A percentile compares a stretch with the other conserved stretches of the same genome.
Evolutionary conservation across 2,888 invertebrate genomes (phyloP).

Genomic region (Danaus chrysippus): DNA sequence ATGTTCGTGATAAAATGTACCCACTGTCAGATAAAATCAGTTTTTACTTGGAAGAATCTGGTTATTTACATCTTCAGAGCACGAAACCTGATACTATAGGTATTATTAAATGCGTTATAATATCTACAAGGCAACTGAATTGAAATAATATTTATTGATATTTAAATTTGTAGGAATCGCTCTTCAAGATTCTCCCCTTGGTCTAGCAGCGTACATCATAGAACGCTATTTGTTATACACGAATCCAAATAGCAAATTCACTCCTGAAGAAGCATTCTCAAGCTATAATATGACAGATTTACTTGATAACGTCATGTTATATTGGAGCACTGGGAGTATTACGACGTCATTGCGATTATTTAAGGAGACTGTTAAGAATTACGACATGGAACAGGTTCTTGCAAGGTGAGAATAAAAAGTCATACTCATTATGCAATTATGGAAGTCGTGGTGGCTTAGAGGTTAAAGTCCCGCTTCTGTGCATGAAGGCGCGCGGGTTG

Average conservation of each 20-base stretch:
- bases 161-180: conserved; percentile 78
- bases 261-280: conserved; percentile 81
- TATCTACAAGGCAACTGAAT: neutral
- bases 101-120: conserved; percentile 40
- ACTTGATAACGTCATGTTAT: conserved; percentile 77
- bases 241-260: conserved; percentile 72
- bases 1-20: conserved; percentile 66
- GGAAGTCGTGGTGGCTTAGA: no score
- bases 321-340: conserved; percentile 73
- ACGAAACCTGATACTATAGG: conserved; percentile 92
- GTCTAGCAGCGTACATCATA: conserved; percentile 91
- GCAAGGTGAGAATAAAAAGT: conserved; percentile 46
- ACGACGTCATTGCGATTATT: conserved; percentile 78
- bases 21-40: conserved; percentile 61
- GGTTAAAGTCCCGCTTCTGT: no score
- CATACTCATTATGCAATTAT: no score
- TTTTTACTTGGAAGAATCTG: conserved; percentile 70
- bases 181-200: conserved; percentile 88
- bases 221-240: conserved; percentile 89
- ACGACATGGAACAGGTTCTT: conserved; percentile 47
- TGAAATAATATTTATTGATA: neutral
- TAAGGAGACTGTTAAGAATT: conserved; percentile 75
- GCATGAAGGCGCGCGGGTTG: no score
- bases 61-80: conserved; percentile 85
- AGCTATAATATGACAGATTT: conserved; percentile 55